Evolutionary conservation across 2,888 invertebrate species (phyloP).

Genomic region (Leptogaster cylindrica): DNA sequence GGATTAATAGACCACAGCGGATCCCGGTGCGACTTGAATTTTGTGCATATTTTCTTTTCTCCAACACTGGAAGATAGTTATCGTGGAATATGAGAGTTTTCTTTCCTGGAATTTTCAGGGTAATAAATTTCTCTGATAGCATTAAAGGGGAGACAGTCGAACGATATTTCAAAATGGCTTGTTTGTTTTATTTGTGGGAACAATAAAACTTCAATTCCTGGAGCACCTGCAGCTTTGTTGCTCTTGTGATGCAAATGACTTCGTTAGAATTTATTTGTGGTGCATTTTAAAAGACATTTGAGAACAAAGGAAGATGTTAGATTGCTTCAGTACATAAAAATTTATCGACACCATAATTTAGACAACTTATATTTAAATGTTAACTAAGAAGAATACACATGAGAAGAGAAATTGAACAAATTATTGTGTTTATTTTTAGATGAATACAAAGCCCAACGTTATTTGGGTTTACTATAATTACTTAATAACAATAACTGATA

Average conservation of each 20-base stretch:
- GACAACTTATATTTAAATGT: too few species aligned
- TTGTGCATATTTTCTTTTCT: background rate
- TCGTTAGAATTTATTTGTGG: slow-evolving; percentile 9
- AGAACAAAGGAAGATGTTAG: too few species aligned
- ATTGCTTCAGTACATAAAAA: too few species aligned
- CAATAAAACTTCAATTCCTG: slow-evolving; percentile 19
- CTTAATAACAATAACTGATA: too few species aligned
- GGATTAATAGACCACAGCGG: slow-evolving; percentile 21
- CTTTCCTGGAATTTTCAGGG: background rate
- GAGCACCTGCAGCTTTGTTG: slow-evolving; percentile 18
- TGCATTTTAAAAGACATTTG: too few species aligned
- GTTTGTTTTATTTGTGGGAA: slow-evolving; percentile 1
- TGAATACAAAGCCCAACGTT: too few species aligned
- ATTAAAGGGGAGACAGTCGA: background rate
- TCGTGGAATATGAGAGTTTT: background rate
- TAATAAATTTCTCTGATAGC: background rate
- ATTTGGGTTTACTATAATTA: too few species aligned
- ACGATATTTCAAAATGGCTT: background rate
- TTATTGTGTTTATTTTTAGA: too few species aligned
- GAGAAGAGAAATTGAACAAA: too few species aligned
- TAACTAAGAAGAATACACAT: too few species aligned
- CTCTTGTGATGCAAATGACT: slow-evolving; percentile 7
- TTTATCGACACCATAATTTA: too few species aligned
- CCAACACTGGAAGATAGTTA: background rate
- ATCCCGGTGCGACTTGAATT: background rate